Evolutionary conservation across 2,113 vertebrate genomes (phyloP), one percentile per base, ranked within the genome.

Genomic region (Charina bottae): DNA sequence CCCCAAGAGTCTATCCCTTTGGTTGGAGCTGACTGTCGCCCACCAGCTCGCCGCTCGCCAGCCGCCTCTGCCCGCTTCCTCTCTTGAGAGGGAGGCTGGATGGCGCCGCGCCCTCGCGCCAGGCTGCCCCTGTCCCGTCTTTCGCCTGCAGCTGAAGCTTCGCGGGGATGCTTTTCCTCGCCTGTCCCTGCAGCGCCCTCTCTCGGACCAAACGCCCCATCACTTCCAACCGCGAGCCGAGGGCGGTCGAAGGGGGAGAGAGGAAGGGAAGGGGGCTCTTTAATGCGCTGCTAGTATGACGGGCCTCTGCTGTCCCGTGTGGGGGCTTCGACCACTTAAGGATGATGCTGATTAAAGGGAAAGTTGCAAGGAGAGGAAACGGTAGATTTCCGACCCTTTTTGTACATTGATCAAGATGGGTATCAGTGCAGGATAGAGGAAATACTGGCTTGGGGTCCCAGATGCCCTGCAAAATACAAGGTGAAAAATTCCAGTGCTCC

Each of bases 121-220:
- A 7, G 2, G 33, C 17, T 42, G 17, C 68, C 33, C n/a, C 13
- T 6, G 68, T 68, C 64, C 5, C 6, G 68, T 8, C 33, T 9
- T 17, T 78, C 37, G 33, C 72, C 2, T 1, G 26, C 33, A 15
- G 33, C 72, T 78, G 72, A 78, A 58, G 56, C 19, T 58, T 19
- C 15, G 56, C 1, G 33, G 7, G 6, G 17, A 42, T 37, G 72
- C 17, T 10, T 42, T 78, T 42, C 33, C 33, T 21, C 72, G 6
- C 17, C 33, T 58, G 92, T 94, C 93, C 88, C 92, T 83, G 92
- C 94, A 96, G 95, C 95, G 96, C 97, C 93, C 95, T 95, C 96
- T 97, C 92, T 93, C 96, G 24, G 95, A 0, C 72, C 59, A 49
- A 64, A n/a, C 46, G 60, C 91, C 28, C 72, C 33, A 78, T 78